Base-by-base conservation (phyloP, 2,797 vertebrate genomes). In the Anabas testudineus region DNA sequence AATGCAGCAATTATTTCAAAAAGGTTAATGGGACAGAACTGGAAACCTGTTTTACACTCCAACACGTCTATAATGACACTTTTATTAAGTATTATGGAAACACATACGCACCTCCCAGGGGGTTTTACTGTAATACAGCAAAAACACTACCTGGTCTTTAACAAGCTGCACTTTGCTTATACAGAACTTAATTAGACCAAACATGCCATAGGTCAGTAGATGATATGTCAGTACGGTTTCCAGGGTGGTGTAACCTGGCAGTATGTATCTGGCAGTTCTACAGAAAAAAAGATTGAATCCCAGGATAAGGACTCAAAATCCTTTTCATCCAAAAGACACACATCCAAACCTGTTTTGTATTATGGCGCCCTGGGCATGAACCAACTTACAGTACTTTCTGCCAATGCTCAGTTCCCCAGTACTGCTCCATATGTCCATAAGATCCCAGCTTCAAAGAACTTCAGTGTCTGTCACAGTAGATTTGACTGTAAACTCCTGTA, bases 321-420 rank as follows among this genome's bases (percentile, higher is more conserved):
- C 53, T 2, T 62, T 61, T 32, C 46, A 64, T 60, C 63, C 56
- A 34, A 61, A 9, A 37, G 42, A 75, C 28, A 24, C 49, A 61
- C 45, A 71, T 21, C 46, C 30, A 80, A 69, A 84, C 66, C 54
- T 65, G 69, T 8, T 76, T 55, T 66, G 32, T 46, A 70, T 83
- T 53, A 76, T 16, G 5, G 47, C 54, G 39, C 15, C 49, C 54
- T 51, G 57, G 46, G 42, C 62, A 28, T 68, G 46, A 85, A 57
- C 46, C 55, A 66, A 45, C 58, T 45, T 39, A 28, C 21, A 69
- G 14, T 6, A 49, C 46, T 26, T 32, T 22, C 49, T 34, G 52
- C 65, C 51, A 15, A 48, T 41, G 37, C 66, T 36, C 15, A 48
- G n/a, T 57, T 55, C 14, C 28, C 37, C 24, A 16, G 21, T 30